Percentiles rank a stretch among this genome's conserved stretches.
Conservation (phyloP, 2,113 vertebrate species). For the Indicator maculatus region DNA sequence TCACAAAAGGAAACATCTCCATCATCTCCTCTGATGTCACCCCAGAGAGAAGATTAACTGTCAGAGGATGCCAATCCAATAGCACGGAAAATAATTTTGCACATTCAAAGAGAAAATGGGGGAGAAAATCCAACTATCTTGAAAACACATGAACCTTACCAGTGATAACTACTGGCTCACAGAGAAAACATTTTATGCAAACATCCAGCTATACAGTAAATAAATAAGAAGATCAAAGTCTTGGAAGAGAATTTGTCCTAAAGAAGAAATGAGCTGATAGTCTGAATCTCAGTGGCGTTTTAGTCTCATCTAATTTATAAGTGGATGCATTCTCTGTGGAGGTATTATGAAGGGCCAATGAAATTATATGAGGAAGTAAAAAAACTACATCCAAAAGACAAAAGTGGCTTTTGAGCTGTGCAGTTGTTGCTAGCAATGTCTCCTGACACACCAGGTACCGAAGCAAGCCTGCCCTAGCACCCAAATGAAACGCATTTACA, state of each 20-base stretch:
- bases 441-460: neutral
- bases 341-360: neutral
- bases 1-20: neutral
- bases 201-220: neutral
- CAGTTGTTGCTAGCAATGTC: neutral
- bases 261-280: neutral
- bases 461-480: neutral
- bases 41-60: constrained; percentile 55
- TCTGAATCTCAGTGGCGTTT: neutral
- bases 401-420: neutral
- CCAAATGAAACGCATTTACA: neutral
- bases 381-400: neutral
- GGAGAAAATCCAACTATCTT: constrained; percentile 17
- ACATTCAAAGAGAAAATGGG: constrained; percentile 17
- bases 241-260: constrained; percentile 13
- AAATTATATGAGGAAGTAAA: neutral
- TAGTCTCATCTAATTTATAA: neutral
- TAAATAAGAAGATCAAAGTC: constrained; percentile 30
- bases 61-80: neutral
- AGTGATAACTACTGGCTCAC: neutral
- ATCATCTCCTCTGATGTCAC: constrained; percentile 53
- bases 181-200: constrained; percentile 13
- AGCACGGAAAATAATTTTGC: constrained; percentile 36
- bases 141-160: neutral
- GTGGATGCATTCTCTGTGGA: neutral